phyloP scores from a whole-genome alignment of 2,888 invertebrate genomes.

The Tanypteryx hageni region DNA sequence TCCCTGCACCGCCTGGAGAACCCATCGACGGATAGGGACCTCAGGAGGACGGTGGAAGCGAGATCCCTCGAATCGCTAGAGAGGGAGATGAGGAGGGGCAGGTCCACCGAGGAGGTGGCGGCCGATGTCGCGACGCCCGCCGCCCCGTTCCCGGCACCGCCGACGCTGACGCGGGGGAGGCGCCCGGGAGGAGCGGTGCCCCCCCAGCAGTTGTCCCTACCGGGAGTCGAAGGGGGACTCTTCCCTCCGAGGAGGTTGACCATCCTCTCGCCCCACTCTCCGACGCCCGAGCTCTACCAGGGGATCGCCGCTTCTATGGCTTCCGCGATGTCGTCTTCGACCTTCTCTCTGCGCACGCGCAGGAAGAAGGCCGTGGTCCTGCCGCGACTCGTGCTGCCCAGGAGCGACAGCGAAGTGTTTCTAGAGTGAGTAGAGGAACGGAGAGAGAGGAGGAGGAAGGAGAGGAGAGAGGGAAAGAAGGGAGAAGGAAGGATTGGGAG shows the following conservation, averaged over 20 bases:
- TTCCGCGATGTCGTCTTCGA: constrained; percentile 68
- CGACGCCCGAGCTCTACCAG: constrained; percentile 82
- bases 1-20: constrained; percentile 46
- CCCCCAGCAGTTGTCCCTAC: constrained; percentile 84
- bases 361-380: constrained; percentile 85
- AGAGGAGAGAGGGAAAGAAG: background rate
- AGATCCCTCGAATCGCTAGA: constrained; percentile 77
- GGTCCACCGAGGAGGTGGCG: constrained; percentile 72
- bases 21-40: constrained; percentile 4
- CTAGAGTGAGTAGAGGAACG: constrained; percentile 78
- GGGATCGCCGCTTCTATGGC: constrained; percentile 75
- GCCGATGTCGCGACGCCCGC: constrained; percentile 76
- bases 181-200: constrained; percentile 79
- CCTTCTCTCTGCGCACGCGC: constrained; percentile 79
- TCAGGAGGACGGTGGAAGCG: constrained; percentile 57
- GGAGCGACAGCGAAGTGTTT: constrained; percentile 84
- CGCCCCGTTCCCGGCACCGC: constrained; percentile 82
- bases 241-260: constrained; percentile 82
- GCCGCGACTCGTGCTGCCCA: constrained; percentile 85
- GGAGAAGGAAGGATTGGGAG: background rate
- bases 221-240: constrained; percentile 78
- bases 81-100: constrained; percentile 75
- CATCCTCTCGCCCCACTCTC: constrained; percentile 88
- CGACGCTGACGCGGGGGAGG: constrained; percentile 74
- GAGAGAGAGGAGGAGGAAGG: background rate